phyloP scores from a whole-genome alignment of 2,797 vertebrate genomes.

The Luscinia megarhynchos region DNA sequence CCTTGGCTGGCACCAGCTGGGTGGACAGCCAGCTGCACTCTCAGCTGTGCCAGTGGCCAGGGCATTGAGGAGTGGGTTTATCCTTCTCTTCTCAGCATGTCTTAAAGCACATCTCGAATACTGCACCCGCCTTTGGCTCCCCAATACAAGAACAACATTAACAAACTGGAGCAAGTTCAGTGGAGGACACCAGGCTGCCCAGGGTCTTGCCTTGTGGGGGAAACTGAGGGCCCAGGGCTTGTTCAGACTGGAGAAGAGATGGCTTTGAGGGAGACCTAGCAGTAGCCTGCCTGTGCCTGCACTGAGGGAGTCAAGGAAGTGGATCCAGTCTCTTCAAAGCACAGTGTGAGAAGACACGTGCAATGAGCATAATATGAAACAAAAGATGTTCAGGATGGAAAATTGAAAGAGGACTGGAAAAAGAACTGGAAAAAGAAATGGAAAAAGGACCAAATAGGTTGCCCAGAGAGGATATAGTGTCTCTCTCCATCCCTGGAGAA shows the following conservation, averaged over 20 bases:
- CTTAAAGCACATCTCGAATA: neutral
- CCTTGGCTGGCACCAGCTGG: neutral
- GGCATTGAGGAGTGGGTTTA: neutral
- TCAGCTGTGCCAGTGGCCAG: neutral
- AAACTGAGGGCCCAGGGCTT: neutral
- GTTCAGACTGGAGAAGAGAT: neutral
- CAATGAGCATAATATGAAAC: neutral
- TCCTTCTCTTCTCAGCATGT: neutral
- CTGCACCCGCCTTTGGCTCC: neutral
- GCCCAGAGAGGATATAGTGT: neutral
- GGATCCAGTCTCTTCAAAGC: neutral
- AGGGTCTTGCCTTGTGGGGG: neutral
- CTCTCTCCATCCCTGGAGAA: neutral
- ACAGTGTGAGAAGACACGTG: fast-evolving
- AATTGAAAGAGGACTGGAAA: neutral
- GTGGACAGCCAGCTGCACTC: neutral
- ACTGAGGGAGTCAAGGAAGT: neutral
- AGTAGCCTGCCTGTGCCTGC: neutral
- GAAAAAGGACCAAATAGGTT: neutral
- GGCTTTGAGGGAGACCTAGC: neutral
- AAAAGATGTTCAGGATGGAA: neutral
- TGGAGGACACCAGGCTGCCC: neutral
- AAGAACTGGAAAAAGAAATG: neutral
- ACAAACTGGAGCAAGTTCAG: neutral
- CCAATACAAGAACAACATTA: neutral